Percentiles rank a stretch among this genome's conserved stretches.
These are phyloP conservation scores for Antheraea assamensis DNA, from an alignment of 2,888 invertebrate genomes.

Conservation along the genomic window DNA sequence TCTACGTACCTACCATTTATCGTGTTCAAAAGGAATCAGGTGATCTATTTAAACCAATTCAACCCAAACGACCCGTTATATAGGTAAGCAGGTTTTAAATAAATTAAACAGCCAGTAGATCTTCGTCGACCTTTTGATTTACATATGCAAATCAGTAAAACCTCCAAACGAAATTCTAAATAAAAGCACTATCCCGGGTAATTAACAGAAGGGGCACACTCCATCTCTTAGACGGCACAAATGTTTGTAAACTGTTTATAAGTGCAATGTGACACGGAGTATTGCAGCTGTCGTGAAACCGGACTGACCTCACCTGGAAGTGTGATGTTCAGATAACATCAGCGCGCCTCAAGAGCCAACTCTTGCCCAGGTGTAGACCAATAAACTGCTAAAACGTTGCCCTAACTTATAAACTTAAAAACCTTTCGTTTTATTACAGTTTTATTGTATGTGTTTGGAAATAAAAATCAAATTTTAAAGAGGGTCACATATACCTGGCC, in stretches of 20 bases:
- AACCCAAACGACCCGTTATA: constrained; percentile 6
- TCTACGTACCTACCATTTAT: background rate
- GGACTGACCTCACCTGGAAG: constrained; percentile 22
- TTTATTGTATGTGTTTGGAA: constrained; percentile 33
- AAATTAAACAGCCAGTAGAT: constrained; percentile 1
- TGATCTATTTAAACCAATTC: background rate
- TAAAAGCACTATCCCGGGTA: background rate
- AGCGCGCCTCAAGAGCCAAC: constrained; percentile 18
- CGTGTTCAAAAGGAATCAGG: background rate
- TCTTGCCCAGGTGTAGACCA: constrained; percentile 21
- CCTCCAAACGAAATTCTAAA: background rate
- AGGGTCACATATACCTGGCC: constrained; percentile 55
- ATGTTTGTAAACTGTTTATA: constrained; percentile 8
- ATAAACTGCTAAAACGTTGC: constrained; percentile 36
- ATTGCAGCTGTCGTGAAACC: constrained; percentile 24
- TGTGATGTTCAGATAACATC: constrained; percentile 15
- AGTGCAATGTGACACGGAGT: constrained; percentile 21
- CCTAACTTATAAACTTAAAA: constrained; percentile 37
- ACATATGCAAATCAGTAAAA: constrained; percentile 7
- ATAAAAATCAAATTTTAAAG: constrained; percentile 46
- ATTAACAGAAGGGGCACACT: constrained; percentile 16
- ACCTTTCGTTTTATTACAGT: constrained; percentile 46
- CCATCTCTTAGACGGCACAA: background rate
- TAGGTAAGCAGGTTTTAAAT: constrained; percentile 4
- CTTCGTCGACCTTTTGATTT: constrained; percentile 15